phyloP scores from a whole-genome alignment of 1,140 invertebrate genomes.

The Calephelis nemesis region DNA sequence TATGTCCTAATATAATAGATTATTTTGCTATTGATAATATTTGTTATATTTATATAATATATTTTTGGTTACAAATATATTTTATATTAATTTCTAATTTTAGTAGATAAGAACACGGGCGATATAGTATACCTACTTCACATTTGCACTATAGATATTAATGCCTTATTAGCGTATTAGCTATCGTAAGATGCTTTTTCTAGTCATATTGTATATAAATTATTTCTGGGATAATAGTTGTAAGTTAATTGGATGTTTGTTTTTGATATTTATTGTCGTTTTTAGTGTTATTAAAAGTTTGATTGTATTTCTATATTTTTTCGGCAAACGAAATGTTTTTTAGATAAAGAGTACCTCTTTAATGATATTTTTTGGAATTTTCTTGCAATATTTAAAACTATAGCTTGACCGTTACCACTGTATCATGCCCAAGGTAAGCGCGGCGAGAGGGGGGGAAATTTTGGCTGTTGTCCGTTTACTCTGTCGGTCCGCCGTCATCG shows the following conservation, averaged over 20 bases:
- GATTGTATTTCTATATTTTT: background rate
- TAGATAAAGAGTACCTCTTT: too few relatives aligned
- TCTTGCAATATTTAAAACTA: too few relatives aligned
- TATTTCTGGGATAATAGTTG: slow-evolving; percentile 8
- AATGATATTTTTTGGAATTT: too few relatives aligned
- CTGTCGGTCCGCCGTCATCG: too few relatives aligned
- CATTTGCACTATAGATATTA: slow-evolving; percentile 24
- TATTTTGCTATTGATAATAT: background rate
- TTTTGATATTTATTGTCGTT: background rate
- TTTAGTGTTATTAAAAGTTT: background rate
- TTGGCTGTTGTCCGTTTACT: too few relatives aligned
- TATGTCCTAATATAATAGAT: slow-evolving; percentile 19
- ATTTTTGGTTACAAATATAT: slow-evolving; percentile 12
- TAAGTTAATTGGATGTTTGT: background rate
- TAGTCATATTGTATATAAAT: slow-evolving; percentile 24
- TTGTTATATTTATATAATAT: slow-evolving; percentile 1
- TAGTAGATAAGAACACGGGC: slow-evolving; percentile 2
- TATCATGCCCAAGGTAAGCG: too few relatives aligned
- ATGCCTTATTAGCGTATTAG: slow-evolving; percentile 22
- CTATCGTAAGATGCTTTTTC: slow-evolving; percentile 26
- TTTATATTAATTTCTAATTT: slow-evolving; percentile 13
- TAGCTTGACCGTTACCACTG: too few relatives aligned
- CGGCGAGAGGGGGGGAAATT: too few relatives aligned
- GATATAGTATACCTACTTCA: slow-evolving; percentile 7
- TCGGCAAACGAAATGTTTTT: too few relatives aligned